Conservation (phyloP, 2,113 vertebrate genomes). For the Callithrix jacchus region DNA sequence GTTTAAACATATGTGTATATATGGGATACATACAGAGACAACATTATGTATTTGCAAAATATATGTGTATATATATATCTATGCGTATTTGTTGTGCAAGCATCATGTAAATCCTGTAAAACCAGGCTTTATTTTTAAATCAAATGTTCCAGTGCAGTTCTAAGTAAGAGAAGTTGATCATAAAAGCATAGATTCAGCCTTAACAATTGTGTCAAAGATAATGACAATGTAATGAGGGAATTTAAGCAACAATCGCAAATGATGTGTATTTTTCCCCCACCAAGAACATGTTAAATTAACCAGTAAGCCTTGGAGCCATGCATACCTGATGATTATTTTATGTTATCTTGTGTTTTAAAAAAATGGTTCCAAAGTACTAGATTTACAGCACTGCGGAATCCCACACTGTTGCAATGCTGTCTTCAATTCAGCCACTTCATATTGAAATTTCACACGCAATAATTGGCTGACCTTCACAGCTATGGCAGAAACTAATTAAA, state of each 20-base stretch:
- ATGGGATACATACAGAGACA: not conserved
- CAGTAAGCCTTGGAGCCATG: constrained; percentile 79
- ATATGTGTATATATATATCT: not conserved
- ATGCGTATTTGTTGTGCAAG: not conserved
- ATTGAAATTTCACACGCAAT: constrained; percentile 96
- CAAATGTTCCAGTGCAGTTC: constrained; percentile 28
- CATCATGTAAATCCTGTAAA: constrained; percentile 8
- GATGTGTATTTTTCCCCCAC: not conserved
- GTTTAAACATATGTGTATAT: not conserved
- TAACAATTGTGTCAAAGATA: constrained; percentile 74
- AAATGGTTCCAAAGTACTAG: constrained; percentile 69
- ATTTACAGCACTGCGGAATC: constrained; percentile 79
- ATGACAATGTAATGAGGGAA: constrained; percentile 71
- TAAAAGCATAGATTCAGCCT: constrained; percentile 54
- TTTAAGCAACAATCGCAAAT: constrained; percentile 71
- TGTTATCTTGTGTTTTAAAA: constrained; percentile 75
- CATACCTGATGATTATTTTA: constrained; percentile 83
- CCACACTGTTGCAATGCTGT: constrained; percentile 82
- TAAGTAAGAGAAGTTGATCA: constrained; percentile 55
- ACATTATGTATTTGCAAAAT: not conserved
- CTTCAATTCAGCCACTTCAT: constrained; percentile 86
- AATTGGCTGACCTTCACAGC: constrained; percentile 99
- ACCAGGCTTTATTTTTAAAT: constrained; percentile 8
- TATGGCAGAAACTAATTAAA: constrained; percentile 98
- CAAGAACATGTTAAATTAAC: constrained; percentile 82